Conservation (phyloP, 2,113 vertebrate species). For the Cavia aperea region DNA sequence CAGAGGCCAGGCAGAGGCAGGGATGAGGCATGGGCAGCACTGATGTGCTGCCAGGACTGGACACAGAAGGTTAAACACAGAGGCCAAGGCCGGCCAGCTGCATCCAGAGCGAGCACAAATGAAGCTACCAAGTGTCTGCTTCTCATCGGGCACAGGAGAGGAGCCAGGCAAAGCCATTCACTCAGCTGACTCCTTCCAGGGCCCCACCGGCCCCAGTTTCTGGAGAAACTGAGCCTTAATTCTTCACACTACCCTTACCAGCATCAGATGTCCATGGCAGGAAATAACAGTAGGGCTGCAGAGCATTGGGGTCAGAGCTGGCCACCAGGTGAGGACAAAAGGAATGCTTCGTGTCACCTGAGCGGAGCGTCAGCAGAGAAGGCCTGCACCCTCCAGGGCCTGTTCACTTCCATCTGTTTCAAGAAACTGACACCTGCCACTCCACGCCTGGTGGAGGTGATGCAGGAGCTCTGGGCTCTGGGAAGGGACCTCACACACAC, state of each 20-base stretch:
- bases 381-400: neutral
- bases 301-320: neutral
- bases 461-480: neutral
- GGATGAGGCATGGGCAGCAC: neutral
- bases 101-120: neutral
- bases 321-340: neutral
- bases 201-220: neutral
- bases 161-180: neutral
- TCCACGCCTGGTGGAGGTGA: neutral
- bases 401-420: neutral
- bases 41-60: neutral
- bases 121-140: neutral
- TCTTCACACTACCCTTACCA: neutral
- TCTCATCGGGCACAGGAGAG: too few species aligned
- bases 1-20: neutral
- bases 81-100: neutral
- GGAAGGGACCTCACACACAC: neutral
- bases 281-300: neutral
- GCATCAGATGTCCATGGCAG: neutral
- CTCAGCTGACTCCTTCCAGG: neutral
- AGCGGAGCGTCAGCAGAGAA: neutral
- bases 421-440: neutral
- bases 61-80: neutral
- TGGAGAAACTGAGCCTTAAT: neutral
- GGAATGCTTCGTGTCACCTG: neutral